Base-by-base conservation (phyloP, 2,797 vertebrate genomes). In the Lemur catta region DNA sequence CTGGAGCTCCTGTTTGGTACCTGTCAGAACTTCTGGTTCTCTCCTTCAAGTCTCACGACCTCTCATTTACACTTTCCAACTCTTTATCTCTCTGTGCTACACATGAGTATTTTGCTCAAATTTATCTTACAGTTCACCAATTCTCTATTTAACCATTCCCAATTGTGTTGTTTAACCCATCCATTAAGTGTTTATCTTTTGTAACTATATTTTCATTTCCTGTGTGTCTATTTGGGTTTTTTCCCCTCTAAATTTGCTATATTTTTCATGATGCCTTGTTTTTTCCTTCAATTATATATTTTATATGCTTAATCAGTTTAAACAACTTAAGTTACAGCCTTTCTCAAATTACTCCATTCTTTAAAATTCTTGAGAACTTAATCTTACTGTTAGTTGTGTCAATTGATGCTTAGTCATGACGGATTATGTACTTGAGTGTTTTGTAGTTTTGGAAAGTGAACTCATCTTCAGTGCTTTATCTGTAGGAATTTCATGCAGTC, bases 401-500 rank as follows among this genome's bases (percentile, higher is more conserved):
- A 48, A 20, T 38, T 91, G 50, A 11, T 72, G 46, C 52, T 94
- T 91, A 35, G 57, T 72, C 4, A 52, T 6, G 12, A 63, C 43
- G 48, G 14, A 88, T 61, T 78, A 17, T 57, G 38, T n/a, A 55
- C 41, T 35, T 82, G 41, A 61, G 10, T 84, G 33, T 69, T 92
- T 92, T 85, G 50, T 46, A n/a, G 72, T 93, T 93, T 96, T 20
- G 24, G 76, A 96, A 90, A 43, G 72, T 85, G 67, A 85, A 91
- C 17, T 82, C 22, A 82, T 61, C 79, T 85, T 52, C 26, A 79
- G 6, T 14, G 26, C 38, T 78, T 91, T 79, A 76, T 90, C 55
- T 81, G 2, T 84, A n/a, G 50, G 24, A 57, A 50, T 74, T 43
- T 35, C 61, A 24, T 33, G 11, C 0, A 85, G 41, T 50, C 43